phyloP scores from a whole-genome alignment of 92 coral and sea anemone genomes.

The Ricordea florida region DNA sequence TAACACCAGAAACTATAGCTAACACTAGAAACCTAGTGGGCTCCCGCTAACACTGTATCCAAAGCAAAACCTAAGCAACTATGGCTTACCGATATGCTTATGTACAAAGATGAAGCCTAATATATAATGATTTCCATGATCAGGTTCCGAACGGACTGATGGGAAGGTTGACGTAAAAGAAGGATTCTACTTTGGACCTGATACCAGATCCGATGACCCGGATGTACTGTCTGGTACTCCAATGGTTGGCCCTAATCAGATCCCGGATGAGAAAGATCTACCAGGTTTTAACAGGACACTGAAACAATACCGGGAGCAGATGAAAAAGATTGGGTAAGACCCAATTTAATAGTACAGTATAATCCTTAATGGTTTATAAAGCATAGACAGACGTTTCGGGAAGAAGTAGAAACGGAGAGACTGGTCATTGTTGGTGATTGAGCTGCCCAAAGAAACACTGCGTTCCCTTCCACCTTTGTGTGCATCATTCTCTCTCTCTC shows the following conservation, averaged over 20 bases:
- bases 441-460: too few relatives aligned
- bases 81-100: neutral
- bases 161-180: slow-evolving; percentile 63
- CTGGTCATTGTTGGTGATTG: too few relatives aligned
- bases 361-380: neutral
- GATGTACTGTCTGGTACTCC: slow-evolving; percentile 43
- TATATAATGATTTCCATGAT: neutral
- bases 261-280: slow-evolving; percentile 51
- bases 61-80: neutral
- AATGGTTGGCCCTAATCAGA: slow-evolving; percentile 56
- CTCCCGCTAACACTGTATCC: too few relatives aligned
- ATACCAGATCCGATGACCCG: slow-evolving; percentile 28
- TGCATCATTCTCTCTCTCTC: too few relatives aligned
- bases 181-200: slow-evolving; percentile 64
- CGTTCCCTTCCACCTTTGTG: too few relatives aligned
- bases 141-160: slow-evolving; percentile 69
- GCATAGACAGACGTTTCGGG: too few relatives aligned
- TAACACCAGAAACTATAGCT: too few relatives aligned
- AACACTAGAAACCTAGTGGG: too few relatives aligned
- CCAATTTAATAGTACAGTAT: neutral
- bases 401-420: too few relatives aligned
- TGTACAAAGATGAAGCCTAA: neutral
- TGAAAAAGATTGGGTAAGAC: slow-evolving; percentile 54
- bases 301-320: slow-evolving; percentile 18
- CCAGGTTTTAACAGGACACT: slow-evolving; percentile 30